Base-by-base conservation (phyloP, 2,888 invertebrate genomes). In the Minunthozetes semirufus region DNA sequence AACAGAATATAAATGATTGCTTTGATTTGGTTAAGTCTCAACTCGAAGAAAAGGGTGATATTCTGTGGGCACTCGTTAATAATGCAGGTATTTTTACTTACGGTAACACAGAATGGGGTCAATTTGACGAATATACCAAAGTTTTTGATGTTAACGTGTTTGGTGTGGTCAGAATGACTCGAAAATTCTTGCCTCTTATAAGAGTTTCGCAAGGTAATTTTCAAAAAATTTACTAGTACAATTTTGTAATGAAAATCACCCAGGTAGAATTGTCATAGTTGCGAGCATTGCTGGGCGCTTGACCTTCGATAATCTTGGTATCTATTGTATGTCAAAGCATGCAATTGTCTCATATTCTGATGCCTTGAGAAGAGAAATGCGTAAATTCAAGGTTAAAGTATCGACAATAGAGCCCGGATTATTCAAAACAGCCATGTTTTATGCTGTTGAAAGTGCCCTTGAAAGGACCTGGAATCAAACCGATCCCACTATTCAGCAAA, bases 41-140 rank as follows among this genome's bases (percentile, higher is more conserved):
- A n/a, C 22, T 76, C 6, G 11, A 27, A 13, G 11, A 29, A 17
- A 53, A 25, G 11, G 53, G 27, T 4, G 0, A 77, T 84, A 84
- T 78, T 53, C 78, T 86, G 25, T 85, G 84, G 85, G 84, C 83
- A 3, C 77, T 86, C 22, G 83, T 86, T 6, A 85, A 85, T 81
- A 86, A 85, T 80, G 85, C 86, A 8, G 85, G 85, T 0, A 80
- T 85, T 9, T 82, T 83, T 56, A 80, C 80, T 75, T 81, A 82
- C 63, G 84, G 84, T 0, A 84, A 84, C 73, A 81, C 85, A 53
- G 86, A 85, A 77, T 83, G 85, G 81, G 81, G 83, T 53, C 81
- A 84, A 2, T 79, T 85, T 77, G 82, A 82, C 13, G 81, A 81
- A 73, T 81, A 82, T 73, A 74, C 78, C 42, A 76, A 79, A n/a